Evolutionary conservation across 2,797 vertebrate species (phyloP).

Genomic region (Cirrhinus molitorella): DNA sequence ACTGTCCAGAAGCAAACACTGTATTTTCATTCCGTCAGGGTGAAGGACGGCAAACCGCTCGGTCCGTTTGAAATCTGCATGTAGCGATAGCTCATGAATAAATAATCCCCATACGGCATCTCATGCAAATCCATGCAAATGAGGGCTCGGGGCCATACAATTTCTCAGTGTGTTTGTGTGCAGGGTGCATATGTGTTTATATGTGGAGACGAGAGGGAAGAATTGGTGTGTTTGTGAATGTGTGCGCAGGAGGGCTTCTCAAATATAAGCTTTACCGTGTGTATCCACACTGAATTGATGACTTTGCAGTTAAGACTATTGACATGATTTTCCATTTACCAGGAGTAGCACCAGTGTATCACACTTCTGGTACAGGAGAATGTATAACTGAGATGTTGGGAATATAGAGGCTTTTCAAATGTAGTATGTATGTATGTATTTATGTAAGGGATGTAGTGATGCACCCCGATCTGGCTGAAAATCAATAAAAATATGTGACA

Average conservation of each 20-base stretch:
- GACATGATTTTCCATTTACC: conserved; percentile 35
- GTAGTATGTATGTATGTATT: not conserved
- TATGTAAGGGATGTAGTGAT: too few relatives aligned
- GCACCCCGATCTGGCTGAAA: too few relatives aligned
- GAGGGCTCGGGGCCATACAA: conserved; percentile 60
- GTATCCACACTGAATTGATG: conserved; percentile 50
- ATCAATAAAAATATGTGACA: too few relatives aligned
- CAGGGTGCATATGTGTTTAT: conserved; percentile 43
- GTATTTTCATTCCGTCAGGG: conserved; percentile 32
- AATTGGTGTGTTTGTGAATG: conserved; percentile 45
- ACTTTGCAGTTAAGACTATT: conserved; percentile 52
- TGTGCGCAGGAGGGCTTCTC: conserved; percentile 31
- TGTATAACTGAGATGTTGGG: not conserved
- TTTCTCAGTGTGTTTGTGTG: conserved; percentile 56
- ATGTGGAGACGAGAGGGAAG: conserved; percentile 38
- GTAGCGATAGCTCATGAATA: conserved; percentile 66
- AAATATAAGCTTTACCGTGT: conserved; percentile 44
- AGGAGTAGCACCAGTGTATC: conserved; percentile 13
- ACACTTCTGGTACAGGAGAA: conserved; percentile 10
- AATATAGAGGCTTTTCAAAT: not conserved
- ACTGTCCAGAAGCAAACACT: conserved; percentile 30
- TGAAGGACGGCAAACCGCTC: conserved; percentile 59
- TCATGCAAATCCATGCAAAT: conserved; percentile 70
- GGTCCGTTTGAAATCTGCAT: conserved; percentile 66
- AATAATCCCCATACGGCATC: conserved; percentile 66